Evolutionary conservation across 2,888 invertebrate genomes (phyloP).

Genomic region (Sminthurides aquaticus): DNA sequence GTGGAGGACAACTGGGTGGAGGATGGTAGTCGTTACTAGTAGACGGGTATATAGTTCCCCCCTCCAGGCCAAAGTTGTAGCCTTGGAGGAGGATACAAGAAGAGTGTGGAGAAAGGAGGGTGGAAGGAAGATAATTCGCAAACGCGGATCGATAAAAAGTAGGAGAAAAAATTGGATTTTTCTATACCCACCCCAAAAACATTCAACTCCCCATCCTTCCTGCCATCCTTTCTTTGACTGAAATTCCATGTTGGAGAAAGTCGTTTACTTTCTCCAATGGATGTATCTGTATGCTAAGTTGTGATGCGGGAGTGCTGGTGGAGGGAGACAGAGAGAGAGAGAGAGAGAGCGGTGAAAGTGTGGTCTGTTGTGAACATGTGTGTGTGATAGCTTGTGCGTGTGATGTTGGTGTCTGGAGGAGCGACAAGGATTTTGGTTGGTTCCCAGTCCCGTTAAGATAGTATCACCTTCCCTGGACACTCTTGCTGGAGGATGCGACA

Average conservation of each 20-base stretch:
- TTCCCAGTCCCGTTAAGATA: background rate
- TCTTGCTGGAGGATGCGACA: background rate
- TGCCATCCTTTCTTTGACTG: background rate
- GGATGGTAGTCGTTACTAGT: too few relatives aligned
- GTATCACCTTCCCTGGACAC: background rate
- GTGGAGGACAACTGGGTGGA: too few relatives aligned
- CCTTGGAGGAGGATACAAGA: background rate
- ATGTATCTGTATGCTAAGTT: background rate
- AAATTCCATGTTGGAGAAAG: background rate
- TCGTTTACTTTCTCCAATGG: too few relatives aligned
- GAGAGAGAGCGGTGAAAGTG: background rate
- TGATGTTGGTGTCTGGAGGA: background rate
- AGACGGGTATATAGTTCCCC: too few relatives aligned
- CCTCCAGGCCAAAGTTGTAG: too few relatives aligned
- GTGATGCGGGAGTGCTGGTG: background rate
- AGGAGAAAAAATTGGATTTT: background rate
- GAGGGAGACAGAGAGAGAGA: background rate
- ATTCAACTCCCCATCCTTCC: background rate
- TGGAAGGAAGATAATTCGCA: slow-evolving; percentile 22
- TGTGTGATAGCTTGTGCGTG: background rate
- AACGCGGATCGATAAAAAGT: slow-evolving; percentile 24
- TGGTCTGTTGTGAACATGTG: background rate
- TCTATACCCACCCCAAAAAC: background rate
- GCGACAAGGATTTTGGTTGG: background rate
- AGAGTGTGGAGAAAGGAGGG: background rate